These are phyloP conservation scores for Willisornis vidua DNA, from an alignment of 2,113 vertebrate species.

Conservation along the genomic window DNA sequence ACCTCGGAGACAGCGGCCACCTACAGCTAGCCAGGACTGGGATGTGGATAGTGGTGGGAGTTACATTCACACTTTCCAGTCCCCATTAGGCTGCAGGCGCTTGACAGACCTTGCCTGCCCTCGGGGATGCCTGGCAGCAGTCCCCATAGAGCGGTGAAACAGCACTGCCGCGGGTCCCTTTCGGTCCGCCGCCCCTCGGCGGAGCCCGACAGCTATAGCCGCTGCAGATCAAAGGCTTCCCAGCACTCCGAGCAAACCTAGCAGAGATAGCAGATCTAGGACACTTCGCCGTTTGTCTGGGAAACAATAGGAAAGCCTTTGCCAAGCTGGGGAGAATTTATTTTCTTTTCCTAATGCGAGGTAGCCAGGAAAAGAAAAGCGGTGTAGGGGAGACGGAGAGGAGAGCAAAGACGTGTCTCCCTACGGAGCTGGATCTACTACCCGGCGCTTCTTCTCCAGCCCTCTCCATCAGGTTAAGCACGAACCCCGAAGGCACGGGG, in stretches of 20 bases:
- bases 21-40: neutral
- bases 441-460: neutral
- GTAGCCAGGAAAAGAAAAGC: too few relatives aligned
- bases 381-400: neutral
- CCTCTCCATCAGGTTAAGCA: neutral
- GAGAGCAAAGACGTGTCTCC: neutral
- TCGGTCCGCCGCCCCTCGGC: neutral
- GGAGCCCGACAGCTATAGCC: neutral
- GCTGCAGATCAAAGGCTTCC: neutral
- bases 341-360: neutral
- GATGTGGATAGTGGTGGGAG: accelerated
- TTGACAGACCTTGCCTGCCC: neutral
- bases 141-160: neutral
- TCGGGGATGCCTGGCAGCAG: neutral
- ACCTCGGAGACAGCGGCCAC: neutral
- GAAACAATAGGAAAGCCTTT: slow-evolving; percentile 48
- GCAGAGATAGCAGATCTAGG: neutral
- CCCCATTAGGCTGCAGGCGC: neutral
- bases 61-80: neutral
- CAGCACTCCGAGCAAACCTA: neutral
- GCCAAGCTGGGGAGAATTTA: neutral
- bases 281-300: neutral
- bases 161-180: neutral
- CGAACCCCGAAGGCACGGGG: neutral
- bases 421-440: neutral